Evolutionary conservation across 2,888 invertebrate species (phyloP), one percentile per base, ranked within the genome.

Genomic region (Bugula neritina): DNA sequence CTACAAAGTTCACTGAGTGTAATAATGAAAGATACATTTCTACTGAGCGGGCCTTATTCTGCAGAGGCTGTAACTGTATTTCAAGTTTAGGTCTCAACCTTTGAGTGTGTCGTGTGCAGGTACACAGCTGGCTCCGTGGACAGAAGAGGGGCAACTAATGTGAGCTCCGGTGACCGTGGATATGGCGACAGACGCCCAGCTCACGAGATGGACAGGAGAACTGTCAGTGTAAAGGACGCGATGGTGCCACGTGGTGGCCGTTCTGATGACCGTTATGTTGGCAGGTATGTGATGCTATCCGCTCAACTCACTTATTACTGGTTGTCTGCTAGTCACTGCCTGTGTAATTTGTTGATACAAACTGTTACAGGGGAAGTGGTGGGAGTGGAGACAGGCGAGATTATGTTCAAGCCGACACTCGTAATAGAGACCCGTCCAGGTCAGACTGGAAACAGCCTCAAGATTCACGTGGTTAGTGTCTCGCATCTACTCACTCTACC

Each of bases 1-100:
- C 63, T 63, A 63, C 63, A 63, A 63, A 63, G 63, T 63, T 63
- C 63, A 10, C 31, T 63, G 63, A 63, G 5, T 63, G 17, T 63
- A n/a, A 13, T 63, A 5, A 63, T 63, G 63, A 63, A 63, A 63
- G 31, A 25, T 29, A 17, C 31, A 17, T 23, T 31, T 34, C 3
- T 63, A 31, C 63, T 63, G 63, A 63, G 63, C 31, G 63, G 10
- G 63, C 31, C 27, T n/a, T 31, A 31, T 31, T 43, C n/a, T n/a
- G n/a, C n/a, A 43, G 43, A 10, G 43, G 43, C 10, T 43, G 43
- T 43, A 43, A 43, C 43, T 10, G 43, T 17, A 10, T 43, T 43
- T 43, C 5, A 17, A 10, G 43, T 43, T n/a, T n/a, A n/a, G n/a
- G n/a, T n/a, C n/a, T n/a, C n/a, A n/a, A n/a, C n/a, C n/a, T n/a